A percentile compares a stretch with the other conserved stretches of the same genome.
Conservation (phyloP, 2,888 invertebrate genomes). For the Cryptophagus acutangulus region DNA sequence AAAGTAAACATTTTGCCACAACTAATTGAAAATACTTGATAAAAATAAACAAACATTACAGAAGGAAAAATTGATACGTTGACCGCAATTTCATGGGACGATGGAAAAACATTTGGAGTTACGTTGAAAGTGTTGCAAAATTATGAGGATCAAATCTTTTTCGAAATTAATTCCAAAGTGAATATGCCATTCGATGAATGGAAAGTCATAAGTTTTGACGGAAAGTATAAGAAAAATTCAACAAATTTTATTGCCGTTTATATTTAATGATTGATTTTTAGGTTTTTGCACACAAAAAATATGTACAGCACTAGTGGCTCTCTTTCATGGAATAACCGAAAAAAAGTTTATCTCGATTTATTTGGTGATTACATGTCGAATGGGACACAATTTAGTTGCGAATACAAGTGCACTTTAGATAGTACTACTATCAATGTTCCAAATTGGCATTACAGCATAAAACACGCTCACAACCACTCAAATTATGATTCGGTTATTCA, state of each 20-base stretch:
- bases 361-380: slow-evolving; percentile 50
- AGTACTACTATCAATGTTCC: slow-evolving; percentile 59
- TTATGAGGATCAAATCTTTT: slow-evolving; percentile 49
- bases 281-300: slow-evolving; percentile 51
- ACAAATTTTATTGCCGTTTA: slow-evolving; percentile 2
- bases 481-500: slow-evolving; percentile 52
- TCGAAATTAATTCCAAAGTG: slow-evolving; percentile 48
- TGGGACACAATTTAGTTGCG: slow-evolving; percentile 47
- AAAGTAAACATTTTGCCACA: slow-evolving; percentile 1
- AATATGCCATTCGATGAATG: slow-evolving; percentile 57
- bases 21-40: slow-evolving; percentile 8
- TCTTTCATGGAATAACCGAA: slow-evolving; percentile 57
- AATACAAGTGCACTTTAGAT: slow-evolving; percentile 51
- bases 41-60: no score
- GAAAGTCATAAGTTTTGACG: slow-evolving; percentile 52
- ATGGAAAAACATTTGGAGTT: slow-evolving; percentile 58
- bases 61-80: slow-evolving; percentile 50
- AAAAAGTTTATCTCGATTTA: slow-evolving; percentile 53
- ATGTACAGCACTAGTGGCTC: slow-evolving; percentile 53
- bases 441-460: slow-evolving; percentile 53
- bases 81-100: slow-evolving; percentile 65
- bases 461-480: slow-evolving; percentile 52
- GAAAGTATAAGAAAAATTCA: slow-evolving; percentile 45
- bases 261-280: slow-evolving; percentile 32
- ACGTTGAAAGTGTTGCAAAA: slow-evolving; percentile 58